Evolutionary conservation across 2,113 vertebrate species (phyloP).

Genomic region (Perca fluviatilis): DNA sequence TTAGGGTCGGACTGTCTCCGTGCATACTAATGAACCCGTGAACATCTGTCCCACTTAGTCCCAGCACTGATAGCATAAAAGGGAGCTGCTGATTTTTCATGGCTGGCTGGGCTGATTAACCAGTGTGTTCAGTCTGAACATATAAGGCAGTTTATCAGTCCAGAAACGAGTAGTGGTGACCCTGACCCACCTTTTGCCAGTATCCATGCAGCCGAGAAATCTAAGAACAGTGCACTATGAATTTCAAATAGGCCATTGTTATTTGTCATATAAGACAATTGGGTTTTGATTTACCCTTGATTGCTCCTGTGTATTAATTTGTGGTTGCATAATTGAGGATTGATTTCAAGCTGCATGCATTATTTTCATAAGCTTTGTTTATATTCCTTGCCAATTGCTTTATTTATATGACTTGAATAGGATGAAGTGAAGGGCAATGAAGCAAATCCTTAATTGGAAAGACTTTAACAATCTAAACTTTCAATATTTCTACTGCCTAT

Average conservation of each 20-base stretch:
- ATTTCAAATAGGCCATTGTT: conserved; percentile 64
- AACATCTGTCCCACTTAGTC: conserved; percentile 85
- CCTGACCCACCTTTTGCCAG: conserved; percentile 62
- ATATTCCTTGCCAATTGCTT: conserved; percentile 66
- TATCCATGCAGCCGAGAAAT: conserved; percentile 20
- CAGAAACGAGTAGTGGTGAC: conserved; percentile 61
- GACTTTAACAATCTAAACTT: conserved; percentile 75
- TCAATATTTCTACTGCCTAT: conserved; percentile 70
- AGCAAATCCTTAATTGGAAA: conserved; percentile 78
- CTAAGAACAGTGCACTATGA: conserved; percentile 37
- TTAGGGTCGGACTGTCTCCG: conserved; percentile 62
- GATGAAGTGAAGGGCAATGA: conserved; percentile 72
- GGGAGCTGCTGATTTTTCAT: conserved; percentile 73
- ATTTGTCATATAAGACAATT: conserved; percentile 74
- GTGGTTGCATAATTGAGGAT: conserved; percentile 72
- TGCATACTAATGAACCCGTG: conserved; percentile 84
- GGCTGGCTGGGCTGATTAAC: conserved; percentile 81
- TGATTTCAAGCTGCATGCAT: conserved; percentile 73
- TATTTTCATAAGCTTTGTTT: conserved; percentile 76
- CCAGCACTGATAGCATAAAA: conserved; percentile 70
- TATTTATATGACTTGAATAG: conserved; percentile 75
- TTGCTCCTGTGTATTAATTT: conserved; percentile 79
- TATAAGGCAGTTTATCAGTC: conserved; percentile 76
- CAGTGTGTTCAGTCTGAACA: conserved; percentile 72
- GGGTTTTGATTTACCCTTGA: conserved; percentile 77